phyloP scores from a whole-genome alignment of 2,113 vertebrate species.

The Setophaga kirtlandii region DNA sequence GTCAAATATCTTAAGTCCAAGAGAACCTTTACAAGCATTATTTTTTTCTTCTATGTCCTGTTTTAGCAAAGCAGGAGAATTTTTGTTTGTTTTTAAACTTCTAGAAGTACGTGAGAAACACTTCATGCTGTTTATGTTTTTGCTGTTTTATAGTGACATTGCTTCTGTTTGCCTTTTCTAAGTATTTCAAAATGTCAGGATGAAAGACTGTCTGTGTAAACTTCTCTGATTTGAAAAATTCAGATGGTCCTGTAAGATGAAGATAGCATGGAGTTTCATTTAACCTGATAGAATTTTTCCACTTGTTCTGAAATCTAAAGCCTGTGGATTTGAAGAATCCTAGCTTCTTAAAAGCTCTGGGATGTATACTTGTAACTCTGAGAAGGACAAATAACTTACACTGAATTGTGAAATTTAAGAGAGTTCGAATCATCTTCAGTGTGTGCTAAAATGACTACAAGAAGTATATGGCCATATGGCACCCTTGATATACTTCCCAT shows the following conservation, averaged over 20 bases:
- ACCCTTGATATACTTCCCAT: neutral
- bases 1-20: neutral
- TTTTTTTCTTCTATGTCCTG: neutral
- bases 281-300: neutral
- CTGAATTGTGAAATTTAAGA: neutral
- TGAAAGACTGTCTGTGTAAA: neutral
- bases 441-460: neutral
- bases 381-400: neutral
- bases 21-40: neutral
- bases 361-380: neutral
- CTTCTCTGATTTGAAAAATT: neutral
- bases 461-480: neutral
- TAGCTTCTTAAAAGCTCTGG: neutral
- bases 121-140: neutral
- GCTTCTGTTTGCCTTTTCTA: neutral
- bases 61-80: neutral
- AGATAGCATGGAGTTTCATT: neutral
- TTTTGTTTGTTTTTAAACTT: neutral
- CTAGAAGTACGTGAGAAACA: neutral
- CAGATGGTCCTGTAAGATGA: neutral
- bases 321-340: neutral
- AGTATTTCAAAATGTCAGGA: neutral
- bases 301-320: neutral
- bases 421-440: neutral
- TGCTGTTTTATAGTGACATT: neutral